Evolutionary conservation across 2,888 invertebrate species (phyloP).

Genomic region (Sialis lutaria): DNA sequence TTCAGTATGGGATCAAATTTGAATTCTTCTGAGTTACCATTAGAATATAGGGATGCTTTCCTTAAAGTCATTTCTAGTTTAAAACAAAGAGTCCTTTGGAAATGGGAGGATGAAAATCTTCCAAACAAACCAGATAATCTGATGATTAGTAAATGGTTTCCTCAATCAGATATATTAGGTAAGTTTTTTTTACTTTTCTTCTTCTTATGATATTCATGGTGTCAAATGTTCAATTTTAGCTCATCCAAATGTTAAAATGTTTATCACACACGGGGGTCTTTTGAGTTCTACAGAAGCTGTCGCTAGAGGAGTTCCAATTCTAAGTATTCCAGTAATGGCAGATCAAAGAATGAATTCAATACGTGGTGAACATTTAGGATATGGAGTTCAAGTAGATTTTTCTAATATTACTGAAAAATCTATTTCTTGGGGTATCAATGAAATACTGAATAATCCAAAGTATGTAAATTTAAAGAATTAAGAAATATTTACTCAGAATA

Average conservation of each 20-base stretch:
- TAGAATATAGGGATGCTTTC: conserved; percentile 13
- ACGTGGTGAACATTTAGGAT: conserved; percentile 24
- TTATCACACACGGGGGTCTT: conserved; percentile 39
- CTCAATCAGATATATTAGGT: conserved; percentile 12
- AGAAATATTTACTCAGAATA: too few species aligned
- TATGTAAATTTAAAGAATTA: conserved; percentile 9
- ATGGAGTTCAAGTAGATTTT: conserved; percentile 21
- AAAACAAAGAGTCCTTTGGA: conserved; percentile 21
- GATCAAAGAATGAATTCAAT: conserved; percentile 31
- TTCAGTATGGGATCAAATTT: conserved; percentile 22
- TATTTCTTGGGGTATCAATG: conserved; percentile 21
- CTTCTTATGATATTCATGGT: too few species aligned
- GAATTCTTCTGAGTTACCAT: conserved; percentile 15
- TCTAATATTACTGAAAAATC: conserved; percentile 23
- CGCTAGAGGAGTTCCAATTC: conserved; percentile 28
- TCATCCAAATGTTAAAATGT: conserved; percentile 32
- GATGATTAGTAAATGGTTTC: conserved; percentile 12
- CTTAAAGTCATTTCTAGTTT: conserved; percentile 18
- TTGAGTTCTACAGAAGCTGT: conserved; percentile 36
- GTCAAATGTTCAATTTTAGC: conserved; percentile 16
- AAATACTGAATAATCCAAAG: conserved; percentile 21
- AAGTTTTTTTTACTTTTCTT: not conserved
- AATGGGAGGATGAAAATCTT: conserved; percentile 17
- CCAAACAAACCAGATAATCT: conserved; percentile 11
- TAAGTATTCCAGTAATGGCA: conserved; percentile 33